Conservation (phyloP, 2,888 invertebrate species). For the Lasioglossum figueresi region DNA sequence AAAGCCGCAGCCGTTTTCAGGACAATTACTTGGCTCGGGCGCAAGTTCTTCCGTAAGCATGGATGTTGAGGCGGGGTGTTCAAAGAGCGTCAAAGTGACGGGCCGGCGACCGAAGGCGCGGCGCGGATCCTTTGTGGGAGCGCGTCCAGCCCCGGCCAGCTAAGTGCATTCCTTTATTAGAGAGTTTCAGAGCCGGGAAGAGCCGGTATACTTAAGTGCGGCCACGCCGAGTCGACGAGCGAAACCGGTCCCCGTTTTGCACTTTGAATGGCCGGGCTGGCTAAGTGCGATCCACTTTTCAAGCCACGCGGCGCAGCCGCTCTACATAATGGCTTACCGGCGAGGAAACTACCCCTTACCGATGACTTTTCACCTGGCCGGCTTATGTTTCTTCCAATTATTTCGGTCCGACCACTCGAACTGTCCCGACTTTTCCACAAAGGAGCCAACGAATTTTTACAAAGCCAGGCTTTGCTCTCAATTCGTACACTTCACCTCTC, state of each 20-base stretch:
- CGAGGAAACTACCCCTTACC: background rate
- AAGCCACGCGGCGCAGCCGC: slow-evolving; percentile 25
- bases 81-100: slow-evolving; percentile 51
- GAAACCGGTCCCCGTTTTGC: slow-evolving; percentile 61
- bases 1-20: slow-evolving; percentile 33
- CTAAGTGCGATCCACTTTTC: slow-evolving; percentile 69
- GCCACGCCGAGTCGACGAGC: slow-evolving; percentile 45
- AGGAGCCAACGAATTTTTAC: background rate
- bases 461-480: background rate
- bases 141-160: slow-evolving; percentile 44
- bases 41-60: slow-evolving; percentile 20
- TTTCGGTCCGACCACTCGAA: background rate
- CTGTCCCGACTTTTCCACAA: background rate
- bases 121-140: slow-evolving; percentile 53
- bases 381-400: background rate
- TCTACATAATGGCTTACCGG: background rate
- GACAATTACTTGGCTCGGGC: slow-evolving; percentile 33
- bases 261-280: slow-evolving; percentile 59
- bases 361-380: background rate
- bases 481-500: background rate
- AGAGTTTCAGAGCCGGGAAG: slow-evolving; percentile 50
- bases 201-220: slow-evolving; percentile 71
- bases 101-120: slow-evolving; percentile 22
- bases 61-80: background rate
- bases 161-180: slow-evolving; percentile 74